phyloP scores from a whole-genome alignment of 2,113 vertebrate genomes.

The Athene cunicularia region DNA sequence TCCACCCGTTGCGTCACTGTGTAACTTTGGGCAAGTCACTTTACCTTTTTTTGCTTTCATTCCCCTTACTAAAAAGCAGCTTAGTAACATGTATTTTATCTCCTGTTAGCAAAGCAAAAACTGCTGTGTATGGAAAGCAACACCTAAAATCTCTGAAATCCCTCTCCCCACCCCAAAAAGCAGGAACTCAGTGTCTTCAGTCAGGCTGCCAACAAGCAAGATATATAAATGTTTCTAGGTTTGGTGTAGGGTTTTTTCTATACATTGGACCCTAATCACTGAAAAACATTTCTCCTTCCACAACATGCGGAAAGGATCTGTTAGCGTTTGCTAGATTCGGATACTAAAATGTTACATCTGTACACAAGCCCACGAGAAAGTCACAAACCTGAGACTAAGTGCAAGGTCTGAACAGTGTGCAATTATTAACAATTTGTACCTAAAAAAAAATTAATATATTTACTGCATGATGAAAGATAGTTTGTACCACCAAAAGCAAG shows the following conservation, averaged over 20 bases:
- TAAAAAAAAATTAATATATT: not conserved
- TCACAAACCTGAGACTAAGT: not conserved
- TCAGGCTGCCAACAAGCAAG: not conserved
- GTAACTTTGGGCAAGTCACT: not conserved
- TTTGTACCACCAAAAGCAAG: not conserved
- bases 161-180: not conserved
- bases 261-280: not conserved
- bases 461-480: not conserved
- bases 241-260: not conserved
- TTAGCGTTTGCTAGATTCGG: not conserved
- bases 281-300: not conserved
- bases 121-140: not conserved
- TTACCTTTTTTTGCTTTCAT: not conserved
- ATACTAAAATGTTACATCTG: not conserved
- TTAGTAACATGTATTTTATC: not conserved
- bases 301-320: not conserved
- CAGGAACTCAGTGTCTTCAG: not conserved
- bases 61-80: not conserved
- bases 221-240: not conserved
- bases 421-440: not conserved
- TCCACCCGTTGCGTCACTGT: rapidly evolving
- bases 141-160: not conserved
- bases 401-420: not conserved
- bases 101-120: not conserved
- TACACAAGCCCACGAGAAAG: not conserved